A percentile compares a stretch with the other conserved stretches of the same genome.
phyloP scores from a whole-genome alignment of 2,113 vertebrate genomes.

The Rallus limicola region DNA sequence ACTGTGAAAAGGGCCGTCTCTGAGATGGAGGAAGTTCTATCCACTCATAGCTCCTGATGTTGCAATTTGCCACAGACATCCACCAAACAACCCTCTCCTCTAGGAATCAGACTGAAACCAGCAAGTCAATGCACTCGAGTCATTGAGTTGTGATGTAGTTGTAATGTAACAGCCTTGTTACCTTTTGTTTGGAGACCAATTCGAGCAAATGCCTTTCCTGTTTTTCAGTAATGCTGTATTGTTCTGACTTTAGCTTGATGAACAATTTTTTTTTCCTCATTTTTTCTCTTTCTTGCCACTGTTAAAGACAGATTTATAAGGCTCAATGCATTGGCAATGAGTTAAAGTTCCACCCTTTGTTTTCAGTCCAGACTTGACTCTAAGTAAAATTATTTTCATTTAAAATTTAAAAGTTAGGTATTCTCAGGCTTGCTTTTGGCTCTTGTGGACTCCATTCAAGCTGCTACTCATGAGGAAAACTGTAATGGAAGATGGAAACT shows the following conservation, averaged over 20 bases:
- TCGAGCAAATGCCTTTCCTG: background rate
- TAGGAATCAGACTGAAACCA: background rate
- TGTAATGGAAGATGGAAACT: background rate
- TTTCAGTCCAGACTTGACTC: background rate
- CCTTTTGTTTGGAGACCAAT: background rate
- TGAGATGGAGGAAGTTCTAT: background rate
- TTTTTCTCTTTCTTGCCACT: background rate
- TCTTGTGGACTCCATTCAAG: background rate
- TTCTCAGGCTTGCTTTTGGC: background rate
- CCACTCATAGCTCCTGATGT: background rate
- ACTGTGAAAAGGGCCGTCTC: background rate
- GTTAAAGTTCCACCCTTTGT: background rate
- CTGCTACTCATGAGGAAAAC: background rate
- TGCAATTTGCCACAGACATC: background rate
- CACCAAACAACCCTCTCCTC: background rate
- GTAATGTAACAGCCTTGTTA: background rate
- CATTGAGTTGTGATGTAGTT: background rate
- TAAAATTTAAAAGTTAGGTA: background rate
- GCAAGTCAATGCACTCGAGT: background rate
- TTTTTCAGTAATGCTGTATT: background rate
- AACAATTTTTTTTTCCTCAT: background rate
- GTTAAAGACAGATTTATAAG: background rate
- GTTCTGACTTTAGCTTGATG: background rate
- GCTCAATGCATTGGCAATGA: background rate
- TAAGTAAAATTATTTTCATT: conserved; percentile 19